Evolutionary conservation across 2,888 invertebrate species (phyloP), one percentile per base, ranked within the genome.

Genomic region (Drosophila mimetica): DNA sequence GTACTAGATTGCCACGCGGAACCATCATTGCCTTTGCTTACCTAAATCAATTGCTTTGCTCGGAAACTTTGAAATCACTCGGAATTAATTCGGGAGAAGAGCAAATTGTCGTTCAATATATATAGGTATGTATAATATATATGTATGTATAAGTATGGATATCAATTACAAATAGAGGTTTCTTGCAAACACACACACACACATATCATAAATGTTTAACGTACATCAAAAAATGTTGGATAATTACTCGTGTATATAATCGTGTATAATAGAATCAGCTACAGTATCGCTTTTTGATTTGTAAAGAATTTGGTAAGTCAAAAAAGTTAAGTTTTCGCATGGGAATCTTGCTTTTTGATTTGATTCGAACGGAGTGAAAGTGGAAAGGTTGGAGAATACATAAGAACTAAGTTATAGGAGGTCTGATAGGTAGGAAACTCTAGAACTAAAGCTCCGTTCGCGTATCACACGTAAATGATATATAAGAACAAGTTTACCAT

Each of bases 371-470:
- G 53, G 42, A 28, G 59, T 9, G 32, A 41, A 53, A n/a, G 0
- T 16, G 51, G 52, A 39, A 14, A n/a, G n/a, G n/a, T n/a, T n/a
- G n/a, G n/a, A n/a, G n/a, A n/a, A n/a, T n/a, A n/a, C n/a, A n/a
- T n/a, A n/a, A n/a, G n/a, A n/a, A n/a, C n/a, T n/a, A n/a, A n/a
- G n/a, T n/a, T n/a, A n/a, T n/a, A n/a, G n/a, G 16, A 11, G 25
- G 11, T n/a, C 14, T 7, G 30, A 32, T 41, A 25, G 25, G 9
- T 51, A 28, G 18, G 11, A 34, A 32, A 32, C 55, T 13, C 22
- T 20, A 16, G 7, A 63, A 63, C 51, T 51, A 28, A 42, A 64
- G 13, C 58, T 58, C 41, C 70, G 51, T 67, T 59, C 39, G 59
- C 8, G 20, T 70, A 69, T 42, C 39, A 52, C 51, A 52, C 52